Conservation (phyloP, 2,888 invertebrate species). For the Pseudeuparius sepicola region DNA sequence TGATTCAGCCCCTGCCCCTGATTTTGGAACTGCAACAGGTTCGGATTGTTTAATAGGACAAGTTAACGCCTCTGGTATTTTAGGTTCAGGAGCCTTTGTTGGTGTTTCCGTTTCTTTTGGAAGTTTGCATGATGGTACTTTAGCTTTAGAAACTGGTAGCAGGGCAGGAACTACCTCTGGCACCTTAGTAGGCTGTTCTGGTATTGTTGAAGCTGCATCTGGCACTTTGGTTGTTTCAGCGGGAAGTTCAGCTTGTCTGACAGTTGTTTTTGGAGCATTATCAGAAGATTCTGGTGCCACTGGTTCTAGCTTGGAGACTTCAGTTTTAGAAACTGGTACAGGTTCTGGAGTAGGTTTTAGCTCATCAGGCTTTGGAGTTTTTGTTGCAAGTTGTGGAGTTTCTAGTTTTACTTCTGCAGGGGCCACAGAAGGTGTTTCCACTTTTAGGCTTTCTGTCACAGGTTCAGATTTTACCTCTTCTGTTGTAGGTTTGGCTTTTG, state of each 20-base stretch:
- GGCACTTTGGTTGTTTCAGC: conserved; percentile 32
- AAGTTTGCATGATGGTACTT: not conserved
- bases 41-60: conserved; percentile 10
- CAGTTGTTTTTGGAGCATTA: conserved; percentile 18
- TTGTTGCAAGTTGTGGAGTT: too few relatives aligned
- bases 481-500: not conserved
- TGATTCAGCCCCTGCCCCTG: conserved; percentile 21
- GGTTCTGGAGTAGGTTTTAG: conserved; percentile 5
- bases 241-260: conserved; percentile 15
- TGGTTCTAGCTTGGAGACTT: conserved; percentile 10
- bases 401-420: too few relatives aligned
- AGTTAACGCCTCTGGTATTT: too few relatives aligned
- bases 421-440: too few relatives aligned
- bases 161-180: conserved; percentile 2
- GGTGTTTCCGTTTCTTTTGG: conserved; percentile 11
- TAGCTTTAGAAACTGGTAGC: not conserved
- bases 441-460: too few relatives aligned
- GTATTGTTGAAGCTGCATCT: conserved; percentile 10
- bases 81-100: too few relatives aligned
- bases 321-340: conserved; percentile 18
- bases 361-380: too few relatives aligned
- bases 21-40: conserved; percentile 14
- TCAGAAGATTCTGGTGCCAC: conserved; percentile 7
- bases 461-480: not conserved
- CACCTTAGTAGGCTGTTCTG: conserved; percentile 5